Conservation (phyloP, 2,888 invertebrate genomes). For the Epinotia nisella region DNA sequence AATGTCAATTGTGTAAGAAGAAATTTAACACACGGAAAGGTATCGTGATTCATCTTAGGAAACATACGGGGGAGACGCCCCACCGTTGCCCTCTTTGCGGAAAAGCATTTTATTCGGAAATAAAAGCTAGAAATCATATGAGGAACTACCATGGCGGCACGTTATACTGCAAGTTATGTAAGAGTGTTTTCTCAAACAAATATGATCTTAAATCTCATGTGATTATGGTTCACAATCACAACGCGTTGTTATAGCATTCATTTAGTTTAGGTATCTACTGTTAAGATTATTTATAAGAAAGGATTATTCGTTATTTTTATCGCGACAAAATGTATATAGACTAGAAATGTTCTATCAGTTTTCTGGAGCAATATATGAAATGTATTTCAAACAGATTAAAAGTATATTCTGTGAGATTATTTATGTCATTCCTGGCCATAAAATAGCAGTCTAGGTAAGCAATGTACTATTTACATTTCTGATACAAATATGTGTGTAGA, state of each 20-base stretch:
- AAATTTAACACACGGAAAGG: slow-evolving; percentile 65
- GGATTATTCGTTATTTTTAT: slow-evolving; percentile 1
- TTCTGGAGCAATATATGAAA: background rate
- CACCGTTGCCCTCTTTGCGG: slow-evolving; percentile 68
- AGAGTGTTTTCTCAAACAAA: slow-evolving; percentile 62
- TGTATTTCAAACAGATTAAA: background rate
- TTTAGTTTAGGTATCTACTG: slow-evolving; percentile 28
- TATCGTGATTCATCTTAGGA: slow-evolving; percentile 73
- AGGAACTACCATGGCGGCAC: slow-evolving; percentile 67
- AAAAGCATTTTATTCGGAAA: slow-evolving; percentile 65
- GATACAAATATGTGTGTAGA: background rate
- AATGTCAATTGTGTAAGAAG: slow-evolving; percentile 70
- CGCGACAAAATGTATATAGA: background rate
- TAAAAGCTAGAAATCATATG: slow-evolving; percentile 65
- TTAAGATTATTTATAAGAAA: slow-evolving; percentile 25
- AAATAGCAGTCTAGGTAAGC: too few relatives aligned
- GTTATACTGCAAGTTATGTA: slow-evolving; percentile 70
- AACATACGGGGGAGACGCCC: slow-evolving; percentile 73
- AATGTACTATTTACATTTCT: too few relatives aligned
- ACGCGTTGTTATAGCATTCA: slow-evolving; percentile 53
- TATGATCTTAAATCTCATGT: slow-evolving; percentile 65
- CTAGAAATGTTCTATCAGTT: background rate
- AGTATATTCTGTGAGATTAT: slow-evolving; percentile 2
- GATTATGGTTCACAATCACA: slow-evolving; percentile 62
- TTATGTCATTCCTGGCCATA: too few relatives aligned